Evolutionary conservation across 2,113 vertebrate species (phyloP), one percentile per base, ranked within the genome.

Genomic region (Carassius carassius): DNA sequence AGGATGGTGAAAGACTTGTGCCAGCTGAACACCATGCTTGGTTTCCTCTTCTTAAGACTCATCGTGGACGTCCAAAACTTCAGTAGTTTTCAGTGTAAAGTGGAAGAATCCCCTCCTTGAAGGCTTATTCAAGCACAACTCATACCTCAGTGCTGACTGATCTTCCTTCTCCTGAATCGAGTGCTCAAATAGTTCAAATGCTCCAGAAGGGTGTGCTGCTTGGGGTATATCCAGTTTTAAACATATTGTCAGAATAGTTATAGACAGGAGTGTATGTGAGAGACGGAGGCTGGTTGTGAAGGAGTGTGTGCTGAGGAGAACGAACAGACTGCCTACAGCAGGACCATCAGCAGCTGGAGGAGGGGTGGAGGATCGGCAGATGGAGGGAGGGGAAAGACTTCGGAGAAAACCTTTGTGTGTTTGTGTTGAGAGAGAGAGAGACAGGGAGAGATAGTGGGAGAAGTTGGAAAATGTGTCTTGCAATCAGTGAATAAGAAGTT

Each of bases 21-120:
- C 95, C 96, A 95, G 91, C 90, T 88, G 89, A 96, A 95, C 67
- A 93, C 93, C 83, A 92, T 91, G 11, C 91, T 91, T 8, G 90
- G 37, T 89, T 91, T 93, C 29, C 83, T 92, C 84, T 79, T 90
- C 81, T 88, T 94, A 56, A 89, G 76, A 77, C 92, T 95, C 94
- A 95, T 94, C 23, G 16, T 51, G 49, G 51, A 78, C 75, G 54
- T 83, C 85, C 85, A 9, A 35, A 80, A 17, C 12, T 80, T 29
- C 11, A 65, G 37, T 4, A 84, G 82, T 54, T n/a, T 75, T 65
- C 21, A 72, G 65, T 56, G 73, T 75, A n/a, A 10, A 56, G 29
- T 54, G 16, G 51, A 56, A 70, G 7, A 47, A 21, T 77, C 32
- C 14, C 23, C 29, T 80, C 81, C 58, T 84, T 21, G 70, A 10